phyloP scores from a whole-genome alignment of 2,113 vertebrate genomes.

The Cheirogaleus medius region DNA sequence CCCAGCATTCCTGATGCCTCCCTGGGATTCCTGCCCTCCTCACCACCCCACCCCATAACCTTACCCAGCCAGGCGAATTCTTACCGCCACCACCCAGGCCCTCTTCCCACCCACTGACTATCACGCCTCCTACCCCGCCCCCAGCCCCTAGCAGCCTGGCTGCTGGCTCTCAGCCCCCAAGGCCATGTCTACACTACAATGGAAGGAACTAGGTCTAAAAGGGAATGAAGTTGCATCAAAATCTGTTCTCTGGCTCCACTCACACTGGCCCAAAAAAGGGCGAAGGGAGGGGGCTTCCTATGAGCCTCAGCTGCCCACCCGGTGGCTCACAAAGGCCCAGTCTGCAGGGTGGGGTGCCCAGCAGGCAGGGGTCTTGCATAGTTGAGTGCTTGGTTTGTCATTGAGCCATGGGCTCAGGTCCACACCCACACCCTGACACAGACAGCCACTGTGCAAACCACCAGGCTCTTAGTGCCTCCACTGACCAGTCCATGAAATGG shows the following conservation, averaged over 20 bases:
- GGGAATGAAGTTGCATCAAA: conserved; percentile 1
- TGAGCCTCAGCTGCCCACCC: background rate
- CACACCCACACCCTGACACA: background rate
- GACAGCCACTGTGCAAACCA: background rate
- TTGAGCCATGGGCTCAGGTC: background rate
- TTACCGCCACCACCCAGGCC: conserved; percentile 6
- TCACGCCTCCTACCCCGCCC: background rate
- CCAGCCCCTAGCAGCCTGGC: conserved; percentile 27
- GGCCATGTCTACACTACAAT: conserved; percentile 52
- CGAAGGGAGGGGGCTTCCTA: background rate
- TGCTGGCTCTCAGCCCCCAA: conserved; percentile 26
- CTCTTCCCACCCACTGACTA: conserved; percentile 49
- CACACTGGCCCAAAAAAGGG: background rate
- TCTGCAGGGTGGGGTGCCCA: background rate
- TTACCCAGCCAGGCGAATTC: background rate
- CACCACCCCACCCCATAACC: background rate
- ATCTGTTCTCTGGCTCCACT: conserved; percentile 14
- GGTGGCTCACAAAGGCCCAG: background rate
- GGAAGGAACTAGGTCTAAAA: conserved; percentile 65
- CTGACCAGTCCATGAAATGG: background rate
- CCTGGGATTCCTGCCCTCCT: background rate
- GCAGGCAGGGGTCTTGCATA: conserved; percentile 20
- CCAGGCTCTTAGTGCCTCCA: background rate
- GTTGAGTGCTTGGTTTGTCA: background rate
- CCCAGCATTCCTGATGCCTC: background rate